Evolutionary conservation across 2,888 invertebrate genomes (phyloP).

Genomic region (Panopea generosa): DNA sequence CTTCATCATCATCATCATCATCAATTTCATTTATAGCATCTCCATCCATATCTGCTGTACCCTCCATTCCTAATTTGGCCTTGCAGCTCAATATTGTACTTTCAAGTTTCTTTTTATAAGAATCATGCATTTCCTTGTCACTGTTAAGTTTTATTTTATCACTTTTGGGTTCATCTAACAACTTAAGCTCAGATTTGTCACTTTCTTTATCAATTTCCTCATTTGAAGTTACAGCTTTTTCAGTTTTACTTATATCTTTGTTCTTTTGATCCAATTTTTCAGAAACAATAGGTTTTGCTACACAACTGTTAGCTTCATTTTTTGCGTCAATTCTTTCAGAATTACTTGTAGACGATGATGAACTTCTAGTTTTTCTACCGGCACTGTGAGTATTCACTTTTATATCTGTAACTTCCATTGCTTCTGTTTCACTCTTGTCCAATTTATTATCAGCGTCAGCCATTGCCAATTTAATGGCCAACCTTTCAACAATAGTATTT

Average conservation of each 20-base stretch:
- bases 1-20: conserved; percentile 24
- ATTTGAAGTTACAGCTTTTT: too few species aligned
- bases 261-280: too few species aligned
- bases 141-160: neutral
- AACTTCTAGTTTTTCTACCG: too few species aligned
- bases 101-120: conserved; percentile 40
- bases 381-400: neutral
- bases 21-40: conserved; percentile 11
- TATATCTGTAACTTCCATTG: neutral
- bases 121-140: conserved; percentile 18
- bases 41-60: neutral
- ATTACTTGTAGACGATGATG: too few species aligned
- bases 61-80: conserved; percentile 32
- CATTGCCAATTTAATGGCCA: conserved; percentile 43
- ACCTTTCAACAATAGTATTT: conserved; percentile 40
- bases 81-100: conserved; percentile 38
- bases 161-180: conserved; percentile 5
- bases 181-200: neutral
- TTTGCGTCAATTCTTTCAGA: too few species aligned
- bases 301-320: too few species aligned
- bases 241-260: too few species aligned
- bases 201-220: neutral
- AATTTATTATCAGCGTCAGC: conserved; percentile 1
- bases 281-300: too few species aligned
- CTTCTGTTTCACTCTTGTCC: neutral